Evolutionary conservation across 2,797 vertebrate genomes (phyloP).

Genomic region (Epinephelus malabaricus): DNA sequence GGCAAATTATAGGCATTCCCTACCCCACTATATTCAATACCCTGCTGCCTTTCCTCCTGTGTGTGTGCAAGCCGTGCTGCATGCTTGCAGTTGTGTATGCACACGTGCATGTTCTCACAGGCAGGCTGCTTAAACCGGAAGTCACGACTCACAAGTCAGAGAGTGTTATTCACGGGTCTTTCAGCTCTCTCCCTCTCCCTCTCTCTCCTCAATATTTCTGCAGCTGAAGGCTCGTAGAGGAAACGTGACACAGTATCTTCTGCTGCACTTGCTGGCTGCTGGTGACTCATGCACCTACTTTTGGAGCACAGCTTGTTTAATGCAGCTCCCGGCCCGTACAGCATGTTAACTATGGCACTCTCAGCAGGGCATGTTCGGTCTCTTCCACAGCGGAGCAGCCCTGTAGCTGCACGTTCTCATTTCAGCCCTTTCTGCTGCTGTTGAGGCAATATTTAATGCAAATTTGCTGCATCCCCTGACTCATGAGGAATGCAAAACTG

Average conservation of each 20-base stretch:
- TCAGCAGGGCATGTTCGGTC: constrained; percentile 48
- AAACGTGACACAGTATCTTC: constrained; percentile 80
- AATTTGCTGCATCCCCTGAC: background rate
- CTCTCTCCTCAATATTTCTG: constrained; percentile 25
- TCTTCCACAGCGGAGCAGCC: constrained; percentile 39
- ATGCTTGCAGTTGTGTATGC: constrained; percentile 42
- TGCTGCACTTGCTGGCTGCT: constrained; percentile 67
- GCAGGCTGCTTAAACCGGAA: constrained; percentile 73
- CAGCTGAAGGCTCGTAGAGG: constrained; percentile 65
- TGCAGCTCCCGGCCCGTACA: constrained; percentile 65
- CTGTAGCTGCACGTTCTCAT: constrained; percentile 18
- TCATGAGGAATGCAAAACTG: background rate
- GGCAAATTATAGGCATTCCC: constrained; percentile 57
- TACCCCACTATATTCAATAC: constrained; percentile 31
- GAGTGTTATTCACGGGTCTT: constrained; percentile 63
- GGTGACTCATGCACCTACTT: constrained; percentile 79
- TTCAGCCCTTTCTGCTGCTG: constrained; percentile 30
- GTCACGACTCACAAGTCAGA: constrained; percentile 80
- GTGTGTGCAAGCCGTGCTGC: constrained; percentile 27
- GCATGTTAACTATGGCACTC: constrained; percentile 68
- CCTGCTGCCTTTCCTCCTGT: constrained; percentile 16
- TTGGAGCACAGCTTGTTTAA: constrained; percentile 72
- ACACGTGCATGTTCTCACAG: constrained; percentile 49
- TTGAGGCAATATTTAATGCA: constrained; percentile 7
- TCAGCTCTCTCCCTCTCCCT: constrained; percentile 9